Evolutionary conservation across 2,888 invertebrate genomes (phyloP).

Genomic region (Apamea anceps): DNA sequence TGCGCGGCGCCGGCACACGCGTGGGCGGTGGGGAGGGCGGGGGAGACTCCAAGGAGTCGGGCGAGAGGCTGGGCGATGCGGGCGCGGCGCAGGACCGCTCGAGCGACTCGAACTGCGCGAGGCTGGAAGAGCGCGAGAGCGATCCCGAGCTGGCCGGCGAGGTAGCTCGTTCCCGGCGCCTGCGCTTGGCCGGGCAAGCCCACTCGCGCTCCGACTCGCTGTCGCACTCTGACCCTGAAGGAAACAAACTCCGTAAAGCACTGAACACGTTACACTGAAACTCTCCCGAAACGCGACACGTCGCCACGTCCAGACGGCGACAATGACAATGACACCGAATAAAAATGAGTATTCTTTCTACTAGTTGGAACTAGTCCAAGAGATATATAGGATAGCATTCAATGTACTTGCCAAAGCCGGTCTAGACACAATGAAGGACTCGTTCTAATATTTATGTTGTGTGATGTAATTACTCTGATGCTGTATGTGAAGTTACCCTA

Average conservation of each 20-base stretch:
- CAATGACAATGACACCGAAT: slow-evolving; percentile 87
- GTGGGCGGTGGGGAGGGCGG: slow-evolving; percentile 83
- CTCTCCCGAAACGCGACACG: slow-evolving; percentile 63
- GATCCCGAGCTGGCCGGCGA: slow-evolving; percentile 89
- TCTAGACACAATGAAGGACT: slow-evolving; percentile 59
- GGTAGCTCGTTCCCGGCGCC: slow-evolving; percentile 91
- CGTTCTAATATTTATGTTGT: slow-evolving; percentile 44
- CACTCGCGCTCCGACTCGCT: slow-evolving; percentile 94
- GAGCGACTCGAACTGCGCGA: slow-evolving; percentile 96
- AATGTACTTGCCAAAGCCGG: slow-evolving; percentile 57
- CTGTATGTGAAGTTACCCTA: slow-evolving; percentile 28
- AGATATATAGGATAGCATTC: slow-evolving; percentile 72
- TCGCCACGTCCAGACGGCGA: slow-evolving; percentile 76
- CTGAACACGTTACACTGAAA: slow-evolving; percentile 48
- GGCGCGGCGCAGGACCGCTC: slow-evolving; percentile 91
- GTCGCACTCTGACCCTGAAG: slow-evolving; percentile 89
- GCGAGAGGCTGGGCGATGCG: slow-evolving; percentile 85
- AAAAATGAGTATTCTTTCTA: slow-evolving; percentile 75
- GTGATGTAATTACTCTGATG: slow-evolving; percentile 17
- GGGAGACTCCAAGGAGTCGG: slow-evolving; percentile 87
- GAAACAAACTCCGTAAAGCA: slow-evolving; percentile 64
- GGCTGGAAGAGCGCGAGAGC: slow-evolving; percentile 94
- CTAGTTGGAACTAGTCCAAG: slow-evolving; percentile 81
- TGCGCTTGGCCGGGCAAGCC: slow-evolving; percentile 93
- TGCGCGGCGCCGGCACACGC: slow-evolving; percentile 78